Base-by-base conservation (phyloP, 2,113 vertebrate species). In the Pseudois nayaur region DNA sequence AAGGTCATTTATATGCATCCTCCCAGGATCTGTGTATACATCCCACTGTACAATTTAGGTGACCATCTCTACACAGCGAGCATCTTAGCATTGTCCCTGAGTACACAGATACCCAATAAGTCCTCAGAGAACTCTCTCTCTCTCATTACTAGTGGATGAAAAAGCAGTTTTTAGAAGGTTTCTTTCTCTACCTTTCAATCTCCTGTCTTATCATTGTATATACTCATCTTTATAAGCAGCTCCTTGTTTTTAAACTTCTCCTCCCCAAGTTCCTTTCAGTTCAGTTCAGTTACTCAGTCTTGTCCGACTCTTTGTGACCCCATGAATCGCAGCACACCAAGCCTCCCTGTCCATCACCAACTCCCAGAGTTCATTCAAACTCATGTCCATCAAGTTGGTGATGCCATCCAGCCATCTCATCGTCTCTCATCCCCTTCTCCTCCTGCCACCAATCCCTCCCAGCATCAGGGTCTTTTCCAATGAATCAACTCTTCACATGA, bases 301-400 rank as follows among this genome's bases (percentile, higher is more conserved):
- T 59, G 59, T 31, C 59, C 0, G 2, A 60, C 27, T 60, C 59
- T 57, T 57, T 62, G 59, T 1, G 1, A 31, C 59, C 13, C 59
- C 59, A 62, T 62, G 29, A 62, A 3, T 15, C 6, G 0, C 29
- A 62, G 59, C 13, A 31, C 3, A 0, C 29, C 59, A 31, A 3
- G 59, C 59, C 29, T 62, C 13, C 27, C 27, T 60, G 13, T 60
- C 59, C 5, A 60, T 60, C 27, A 60, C 27, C 27, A 6, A 31
- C 12, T 60, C 59, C 13, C 5, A 0, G 27, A 31, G 27, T 31
- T 60, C 27, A 60, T 6, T 14, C 27, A 60, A 0, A 60, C 59
- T 60, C 12, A 6, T 3, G 27, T 31, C 59, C 59, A 60, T 60
- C 5, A 2, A 60, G 59, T 31, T 0, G 1, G 59, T 31, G 27